Conservation (phyloP, 2,888 invertebrate genomes). For the Conomelus anceps region DNA sequence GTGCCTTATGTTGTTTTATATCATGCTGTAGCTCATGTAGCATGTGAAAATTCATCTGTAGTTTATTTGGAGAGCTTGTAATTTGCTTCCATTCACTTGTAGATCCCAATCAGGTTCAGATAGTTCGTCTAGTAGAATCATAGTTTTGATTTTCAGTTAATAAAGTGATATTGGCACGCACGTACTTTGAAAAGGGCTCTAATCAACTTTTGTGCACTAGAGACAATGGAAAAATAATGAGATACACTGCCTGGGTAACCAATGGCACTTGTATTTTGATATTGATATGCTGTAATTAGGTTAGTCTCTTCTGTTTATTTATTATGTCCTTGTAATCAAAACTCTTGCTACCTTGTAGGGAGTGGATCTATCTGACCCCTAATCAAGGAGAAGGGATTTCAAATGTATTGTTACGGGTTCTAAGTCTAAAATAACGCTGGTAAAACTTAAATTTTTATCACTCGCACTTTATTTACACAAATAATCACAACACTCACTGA, state of each 20-base stretch:
- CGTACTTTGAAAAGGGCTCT: neutral
- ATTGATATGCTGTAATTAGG: neutral
- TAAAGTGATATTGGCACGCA: neutral
- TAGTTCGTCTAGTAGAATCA: neutral
- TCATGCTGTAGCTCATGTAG: too few relatives aligned
- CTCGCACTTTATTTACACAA: too few relatives aligned
- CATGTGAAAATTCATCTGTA: too few relatives aligned
- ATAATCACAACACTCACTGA: too few relatives aligned
- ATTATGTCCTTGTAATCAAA: neutral
- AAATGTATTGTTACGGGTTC: neutral
- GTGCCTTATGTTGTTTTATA: too few relatives aligned
- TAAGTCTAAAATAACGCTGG: too few relatives aligned
- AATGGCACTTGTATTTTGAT: neutral
- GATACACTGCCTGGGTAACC: neutral
- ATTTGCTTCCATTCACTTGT: neutral
- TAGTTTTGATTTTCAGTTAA: neutral
- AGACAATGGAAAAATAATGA: neutral
- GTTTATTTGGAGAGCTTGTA: neutral
- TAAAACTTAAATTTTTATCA: too few relatives aligned
- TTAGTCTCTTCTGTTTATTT: neutral
- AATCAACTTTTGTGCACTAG: neutral
- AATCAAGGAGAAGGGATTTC: too few relatives aligned
- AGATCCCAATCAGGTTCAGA: neutral
- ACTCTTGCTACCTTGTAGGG: neutral
- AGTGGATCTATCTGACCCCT: too few relatives aligned